These are phyloP conservation scores for Adelphocoris suturalis DNA, from an alignment of 2,888 invertebrate species.

Conservation along the genomic window DNA sequence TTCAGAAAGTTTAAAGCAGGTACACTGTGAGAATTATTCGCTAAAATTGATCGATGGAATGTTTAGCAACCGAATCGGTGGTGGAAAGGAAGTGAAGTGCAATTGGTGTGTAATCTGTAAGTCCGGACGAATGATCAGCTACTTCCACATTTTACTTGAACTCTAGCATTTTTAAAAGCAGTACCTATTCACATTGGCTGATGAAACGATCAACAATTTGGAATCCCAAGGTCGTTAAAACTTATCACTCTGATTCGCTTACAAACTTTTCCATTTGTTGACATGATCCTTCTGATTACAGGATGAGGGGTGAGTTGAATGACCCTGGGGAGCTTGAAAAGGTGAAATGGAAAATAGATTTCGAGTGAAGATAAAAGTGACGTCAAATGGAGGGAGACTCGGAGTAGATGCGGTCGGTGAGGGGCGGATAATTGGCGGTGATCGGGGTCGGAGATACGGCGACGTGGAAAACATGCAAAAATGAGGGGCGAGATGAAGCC, in stretches of 20 bases:
- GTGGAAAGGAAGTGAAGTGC: no score
- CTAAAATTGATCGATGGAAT: no score
- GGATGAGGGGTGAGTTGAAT: slow-evolving; percentile 2
- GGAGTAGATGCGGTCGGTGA: not conserved
- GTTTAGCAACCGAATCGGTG: no score
- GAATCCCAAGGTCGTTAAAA: not conserved
- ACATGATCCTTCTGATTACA: not conserved
- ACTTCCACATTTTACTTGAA: no score
- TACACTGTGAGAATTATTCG: no score
- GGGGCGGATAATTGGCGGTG: slow-evolving; percentile 34
- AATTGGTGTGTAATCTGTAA: no score
- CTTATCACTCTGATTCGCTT: not conserved
- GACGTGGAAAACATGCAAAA: slow-evolving; percentile 39
- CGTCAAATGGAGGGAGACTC: slow-evolving; percentile 3
- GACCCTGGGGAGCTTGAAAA: not conserved
- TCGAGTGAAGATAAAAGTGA: slow-evolving; percentile 23
- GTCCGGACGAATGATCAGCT: no score
- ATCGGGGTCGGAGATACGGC: slow-evolving; percentile 31
- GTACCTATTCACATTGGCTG: no score
- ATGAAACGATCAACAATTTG: not conserved
- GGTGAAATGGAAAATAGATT: not conserved
- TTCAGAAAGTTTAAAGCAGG: no score
- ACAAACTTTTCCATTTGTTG: not conserved
- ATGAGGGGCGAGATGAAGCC: slow-evolving; percentile 23
- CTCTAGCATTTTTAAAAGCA: no score